Evolutionary conservation across 2,888 invertebrate genomes (phyloP).

Genomic region (Nudaria mundana): DNA sequence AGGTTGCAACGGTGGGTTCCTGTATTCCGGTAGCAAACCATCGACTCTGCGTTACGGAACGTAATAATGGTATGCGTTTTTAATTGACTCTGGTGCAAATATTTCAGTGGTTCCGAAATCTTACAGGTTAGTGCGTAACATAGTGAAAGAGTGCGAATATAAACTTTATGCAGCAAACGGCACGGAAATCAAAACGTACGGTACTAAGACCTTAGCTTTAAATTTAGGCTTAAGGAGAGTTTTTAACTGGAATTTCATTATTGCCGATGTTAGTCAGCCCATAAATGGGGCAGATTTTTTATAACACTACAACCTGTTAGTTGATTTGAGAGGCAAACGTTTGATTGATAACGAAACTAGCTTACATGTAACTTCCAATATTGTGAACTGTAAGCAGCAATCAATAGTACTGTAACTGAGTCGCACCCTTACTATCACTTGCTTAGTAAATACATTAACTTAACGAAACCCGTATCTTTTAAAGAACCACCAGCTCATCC

Average conservation of each 20-base stretch:
- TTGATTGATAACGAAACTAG: neutral
- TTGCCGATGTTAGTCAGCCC: slow-evolving; percentile 24
- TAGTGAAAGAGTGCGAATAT: slow-evolving; percentile 4
- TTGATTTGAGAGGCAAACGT: slow-evolving; percentile 15
- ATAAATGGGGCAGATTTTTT: slow-evolving; percentile 33
- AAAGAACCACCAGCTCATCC: neutral
- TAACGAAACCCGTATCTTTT: neutral
- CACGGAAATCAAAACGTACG: slow-evolving; percentile 16
- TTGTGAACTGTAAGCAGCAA: neutral
- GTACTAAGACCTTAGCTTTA: slow-evolving; percentile 15
- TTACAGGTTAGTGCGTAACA: neutral
- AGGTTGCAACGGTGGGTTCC: neutral
- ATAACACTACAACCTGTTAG: slow-evolving; percentile 17
- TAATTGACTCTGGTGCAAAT: neutral
- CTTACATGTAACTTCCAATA: neutral
- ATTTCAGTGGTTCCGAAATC: neutral
- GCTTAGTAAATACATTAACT: neutral
- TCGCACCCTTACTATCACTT: neutral
- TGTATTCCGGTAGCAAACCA: neutral
- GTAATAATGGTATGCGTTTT: neutral
- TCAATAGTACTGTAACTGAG: neutral
- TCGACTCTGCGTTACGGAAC: neutral
- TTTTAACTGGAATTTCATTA: slow-evolving; percentile 25
- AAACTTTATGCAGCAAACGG: slow-evolving; percentile 26
- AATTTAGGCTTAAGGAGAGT: slow-evolving; percentile 23